These are phyloP conservation scores for Ochotona princeps DNA, from an alignment of 2,113 vertebrate genomes.

Conservation along the genomic window DNA sequence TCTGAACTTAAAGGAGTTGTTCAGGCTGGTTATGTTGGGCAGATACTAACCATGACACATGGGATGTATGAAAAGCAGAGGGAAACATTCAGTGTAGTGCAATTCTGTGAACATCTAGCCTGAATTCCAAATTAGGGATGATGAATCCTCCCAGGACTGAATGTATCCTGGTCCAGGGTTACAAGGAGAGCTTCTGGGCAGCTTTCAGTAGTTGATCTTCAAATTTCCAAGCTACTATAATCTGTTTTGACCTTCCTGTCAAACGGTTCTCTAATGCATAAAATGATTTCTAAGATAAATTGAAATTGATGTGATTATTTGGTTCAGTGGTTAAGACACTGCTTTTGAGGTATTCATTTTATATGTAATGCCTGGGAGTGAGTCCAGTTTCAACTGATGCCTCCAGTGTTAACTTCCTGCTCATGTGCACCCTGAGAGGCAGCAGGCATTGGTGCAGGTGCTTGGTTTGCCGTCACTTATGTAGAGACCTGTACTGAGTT, in stretches of 20 bases:
- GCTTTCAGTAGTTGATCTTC: not conserved
- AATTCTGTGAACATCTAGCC: not conserved
- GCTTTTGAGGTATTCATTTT: too few species aligned
- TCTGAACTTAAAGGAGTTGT: not conserved
- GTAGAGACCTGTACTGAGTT: too few species aligned
- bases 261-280: not conserved
- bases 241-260: not conserved
- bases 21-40: not conserved
- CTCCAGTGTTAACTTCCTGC: too few species aligned
- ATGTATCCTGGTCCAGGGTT: not conserved
- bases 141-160: not conserved
- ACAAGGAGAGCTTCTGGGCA: not conserved
- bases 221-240: not conserved
- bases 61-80: not conserved
- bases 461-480: too few species aligned
- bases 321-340: too few species aligned
- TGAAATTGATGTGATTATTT: not conserved
- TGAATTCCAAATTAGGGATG: not conserved
- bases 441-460: too few species aligned
- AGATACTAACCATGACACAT: not conserved
- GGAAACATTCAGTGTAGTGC: not conserved
- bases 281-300: slow-evolving; percentile 9
- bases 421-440: too few species aligned
- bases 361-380: too few species aligned
- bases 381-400: too few species aligned